Conservation (phyloP, 2,113 vertebrate species). For the Ibidorhyncha struthersii region DNA sequence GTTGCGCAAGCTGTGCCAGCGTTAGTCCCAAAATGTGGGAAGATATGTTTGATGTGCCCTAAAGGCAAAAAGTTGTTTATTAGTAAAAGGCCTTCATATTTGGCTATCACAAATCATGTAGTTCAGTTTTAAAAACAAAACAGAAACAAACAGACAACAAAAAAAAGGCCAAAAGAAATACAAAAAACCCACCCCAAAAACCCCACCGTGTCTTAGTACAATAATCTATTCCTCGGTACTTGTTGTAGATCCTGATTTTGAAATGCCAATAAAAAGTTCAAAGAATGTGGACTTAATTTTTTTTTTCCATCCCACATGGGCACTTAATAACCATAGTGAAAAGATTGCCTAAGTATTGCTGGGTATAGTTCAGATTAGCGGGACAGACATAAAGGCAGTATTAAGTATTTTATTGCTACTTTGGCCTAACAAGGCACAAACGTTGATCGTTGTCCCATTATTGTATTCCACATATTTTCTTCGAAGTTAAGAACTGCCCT, state of each 20-base stretch:
- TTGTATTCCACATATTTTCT: background rate
- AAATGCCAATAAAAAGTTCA: constrained; percentile 24
- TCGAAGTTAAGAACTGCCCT: background rate
- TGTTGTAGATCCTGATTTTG: constrained; percentile 2
- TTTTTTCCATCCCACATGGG: constrained; percentile 9
- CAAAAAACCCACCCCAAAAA: background rate
- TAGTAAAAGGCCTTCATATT: background rate
- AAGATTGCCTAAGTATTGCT: background rate
- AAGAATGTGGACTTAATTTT: constrained; percentile 36
- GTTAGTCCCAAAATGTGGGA: background rate
- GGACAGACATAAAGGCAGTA: background rate
- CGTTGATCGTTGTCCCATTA: background rate
- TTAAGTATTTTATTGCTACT: background rate
- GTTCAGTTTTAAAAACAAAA: background rate
- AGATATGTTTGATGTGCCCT: background rate
- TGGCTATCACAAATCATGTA: background rate
- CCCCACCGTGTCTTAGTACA: background rate
- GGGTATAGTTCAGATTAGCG: constrained; percentile 26
- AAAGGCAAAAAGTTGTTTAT: background rate
- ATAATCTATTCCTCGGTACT: background rate
- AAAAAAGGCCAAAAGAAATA: background rate
- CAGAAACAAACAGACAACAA: background rate
- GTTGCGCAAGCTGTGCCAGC: background rate
- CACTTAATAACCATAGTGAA: background rate
- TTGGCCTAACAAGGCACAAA: background rate